Percentiles rank a stretch among this genome's conserved stretches.
These are phyloP conservation scores for Diorhabda carinulata DNA, from an alignment of 1,140 invertebrate genomes.

Conservation along the genomic window DNA sequence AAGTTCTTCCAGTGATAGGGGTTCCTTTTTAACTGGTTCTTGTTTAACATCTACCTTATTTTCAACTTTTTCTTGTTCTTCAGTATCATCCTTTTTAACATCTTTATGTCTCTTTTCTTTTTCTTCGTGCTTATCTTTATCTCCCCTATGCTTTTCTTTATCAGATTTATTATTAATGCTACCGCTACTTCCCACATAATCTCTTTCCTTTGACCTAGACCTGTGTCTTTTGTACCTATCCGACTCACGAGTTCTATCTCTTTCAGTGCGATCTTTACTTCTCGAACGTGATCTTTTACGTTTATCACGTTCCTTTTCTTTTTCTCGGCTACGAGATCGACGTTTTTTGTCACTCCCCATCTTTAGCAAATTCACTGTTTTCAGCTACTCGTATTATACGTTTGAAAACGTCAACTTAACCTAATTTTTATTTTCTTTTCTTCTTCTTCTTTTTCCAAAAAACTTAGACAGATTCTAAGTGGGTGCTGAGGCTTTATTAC, in stretches of 20 bases:
- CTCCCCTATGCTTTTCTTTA: conserved; percentile 43
- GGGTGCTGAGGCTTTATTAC: no score
- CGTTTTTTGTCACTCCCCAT: conserved; percentile 55
- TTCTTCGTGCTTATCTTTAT: conserved; percentile 31
- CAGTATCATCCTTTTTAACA: conserved; percentile 35
- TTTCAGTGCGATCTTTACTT: conserved; percentile 40
- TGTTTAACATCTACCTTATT: conserved; percentile 43
- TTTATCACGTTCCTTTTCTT: conserved; percentile 45
- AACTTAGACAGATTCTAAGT: no score
- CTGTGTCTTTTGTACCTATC: conserved; percentile 43
- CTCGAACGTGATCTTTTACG: conserved; percentile 40
- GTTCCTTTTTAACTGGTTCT: conserved; percentile 69
- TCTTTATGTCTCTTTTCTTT: conserved; percentile 45
- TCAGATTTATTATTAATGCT: conserved; percentile 46
- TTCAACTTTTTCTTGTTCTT: conserved; percentile 48
- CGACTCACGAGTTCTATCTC: conserved; percentile 44
- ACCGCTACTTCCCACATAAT: conserved; percentile 49
- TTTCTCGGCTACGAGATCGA: conserved; percentile 52
- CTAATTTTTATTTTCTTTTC: no score
- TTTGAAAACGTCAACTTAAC: no score
- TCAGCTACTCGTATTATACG: no score
- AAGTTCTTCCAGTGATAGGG: conserved; percentile 92
- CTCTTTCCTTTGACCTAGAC: conserved; percentile 43
- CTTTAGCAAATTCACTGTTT: not conserved
- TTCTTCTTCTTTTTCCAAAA: no score